Evolutionary conservation across 2,113 vertebrate species (phyloP), one percentile per base, ranked within the genome.

Genomic region (Eurystomus gularis): DNA sequence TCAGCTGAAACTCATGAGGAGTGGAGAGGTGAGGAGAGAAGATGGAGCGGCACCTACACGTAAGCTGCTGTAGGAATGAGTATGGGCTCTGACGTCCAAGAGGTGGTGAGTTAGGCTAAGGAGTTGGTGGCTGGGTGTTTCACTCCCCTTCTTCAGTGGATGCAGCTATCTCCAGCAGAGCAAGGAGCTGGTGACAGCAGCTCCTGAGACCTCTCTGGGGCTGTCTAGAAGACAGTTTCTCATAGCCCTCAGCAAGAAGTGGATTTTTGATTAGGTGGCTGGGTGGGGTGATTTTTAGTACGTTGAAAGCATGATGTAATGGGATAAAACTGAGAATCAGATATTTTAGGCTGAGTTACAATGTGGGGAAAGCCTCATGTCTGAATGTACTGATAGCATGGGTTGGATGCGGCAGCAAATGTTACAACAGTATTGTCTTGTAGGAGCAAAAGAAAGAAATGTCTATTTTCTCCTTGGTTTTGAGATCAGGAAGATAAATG

Each of bases 11-110:
- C 3, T 44, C 13, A 4, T 66, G 33, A 52, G 42, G 39, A 37
- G 4, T 5, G 17, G 75, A 51, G 42, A 82, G 6, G 15, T 33
- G 61, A 86, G 35, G 19, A 12, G 29, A 55, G 48, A 52, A 24
- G 61, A 13, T 17, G 35, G 17, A 84, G 31, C 2, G 2, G 37
- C 15, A 25, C 15, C 16, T 51, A 28, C 10, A 0, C 0, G 4
- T 46, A 61, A 44, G 57, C 12, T 66, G 62, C 28, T 73, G 37
- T 26, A 35, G 78, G 68, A 86, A 55, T 25, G 33, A 70, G 11
- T 42, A 15, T 80, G 17, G 76, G 17, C 49, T 86, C 39, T 37
- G 35, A 40, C 40, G 52, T 26, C 52, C 18, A 60, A 46, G 62
- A 3, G 10, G 10, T 37, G 29, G 44, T 26, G 33, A 44, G 37